Evolutionary conservation across 2,113 vertebrate species (phyloP), one percentile per base, ranked within the genome.

Genomic region (Eleginops maclovinus): DNA sequence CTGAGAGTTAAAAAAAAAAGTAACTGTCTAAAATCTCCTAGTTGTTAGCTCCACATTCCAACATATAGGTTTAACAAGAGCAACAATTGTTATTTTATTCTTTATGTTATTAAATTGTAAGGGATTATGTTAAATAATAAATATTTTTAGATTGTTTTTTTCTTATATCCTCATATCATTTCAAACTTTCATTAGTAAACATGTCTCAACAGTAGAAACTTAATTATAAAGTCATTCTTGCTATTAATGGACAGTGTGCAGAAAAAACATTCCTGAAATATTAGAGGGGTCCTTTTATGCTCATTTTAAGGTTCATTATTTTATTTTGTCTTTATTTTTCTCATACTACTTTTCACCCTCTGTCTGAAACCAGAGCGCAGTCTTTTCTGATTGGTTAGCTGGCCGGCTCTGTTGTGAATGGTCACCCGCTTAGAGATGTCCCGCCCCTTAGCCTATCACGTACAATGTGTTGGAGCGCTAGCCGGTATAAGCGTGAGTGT

Each of bases 221-320:
- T 16, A 47, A 13, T 47, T 77, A 15, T 54, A 14, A 40, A 40
- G 60, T 71, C 40, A 58, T 28, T 46, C 3, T 79, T 21, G 11
- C 66, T 41, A 63, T 79, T 54, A 72, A 15, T 14, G 4, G 15
- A 56, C 4, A 58, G 8, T 24, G n/a, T 12, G 4, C 53, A 26
- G 17, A 31, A 56, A 53, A 58, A n/a, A 67, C 8, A 67, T 47
- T 7, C 31, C 19, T 53, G 43, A 40, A 46, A 54, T 3, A 47
- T 17, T 17, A 62, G 40, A 36, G 31, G 31, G 31, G 31, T 1
- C 31, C 31, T 36, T 36, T 36, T 36, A 36, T 36, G 31, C 31
- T 36, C 6, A 36, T 36, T 9, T 36, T 8, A 36, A 36, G 31
- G 31, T 36, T 36, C 31, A 36, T 36, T 8, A 9, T 36, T 36